A percentile compares a stretch with the other conserved stretches of the same genome.
Evolutionary conservation across 2,797 vertebrate genomes (phyloP).

Genomic region (Potorous gilbertii): DNA sequence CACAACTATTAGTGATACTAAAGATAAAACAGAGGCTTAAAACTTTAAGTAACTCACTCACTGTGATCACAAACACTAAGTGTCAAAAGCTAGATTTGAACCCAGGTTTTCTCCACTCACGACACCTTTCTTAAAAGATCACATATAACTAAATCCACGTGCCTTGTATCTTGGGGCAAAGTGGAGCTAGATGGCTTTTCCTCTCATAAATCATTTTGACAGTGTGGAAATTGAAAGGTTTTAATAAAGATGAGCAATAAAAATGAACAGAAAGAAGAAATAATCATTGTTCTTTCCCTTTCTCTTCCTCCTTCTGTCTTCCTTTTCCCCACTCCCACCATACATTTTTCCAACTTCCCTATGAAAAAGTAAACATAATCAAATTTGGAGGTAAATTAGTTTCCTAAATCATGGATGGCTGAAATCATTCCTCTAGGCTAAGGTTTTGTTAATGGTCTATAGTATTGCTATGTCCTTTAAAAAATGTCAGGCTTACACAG

Average conservation of each 20-base stretch:
- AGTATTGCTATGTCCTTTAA: neutral
- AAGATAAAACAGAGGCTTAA: neutral
- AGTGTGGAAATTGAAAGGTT: conserved; percentile 13
- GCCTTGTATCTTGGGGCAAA: conserved; percentile 2
- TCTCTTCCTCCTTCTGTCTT: conserved; percentile 34
- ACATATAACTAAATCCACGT: neutral
- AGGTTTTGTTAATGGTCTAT: neutral
- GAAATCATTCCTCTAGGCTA: conserved; percentile 12
- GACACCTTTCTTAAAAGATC: conserved; percentile 16
- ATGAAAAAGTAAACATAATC: neutral
- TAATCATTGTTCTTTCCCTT: conserved; percentile 16
- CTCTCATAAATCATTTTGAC: conserved; percentile 41
- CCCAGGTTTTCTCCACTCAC: neutral
- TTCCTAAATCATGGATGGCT: conserved; percentile 1
- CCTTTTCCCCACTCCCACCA: neutral
- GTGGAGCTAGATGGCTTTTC: too few species aligned
- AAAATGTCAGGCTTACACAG: neutral
- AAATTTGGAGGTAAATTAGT: neutral
- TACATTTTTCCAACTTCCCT: neutral
- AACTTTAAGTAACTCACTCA: neutral
- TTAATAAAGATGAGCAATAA: conserved; percentile 37
- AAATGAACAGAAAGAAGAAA: neutral
- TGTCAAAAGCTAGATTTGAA: neutral
- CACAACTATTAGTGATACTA: neutral
- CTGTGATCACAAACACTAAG: neutral